Evolutionary conservation across 2,113 vertebrate genomes (phyloP), one percentile per base, ranked within the genome.

Genomic region (Turdus rufiventris): DNA sequence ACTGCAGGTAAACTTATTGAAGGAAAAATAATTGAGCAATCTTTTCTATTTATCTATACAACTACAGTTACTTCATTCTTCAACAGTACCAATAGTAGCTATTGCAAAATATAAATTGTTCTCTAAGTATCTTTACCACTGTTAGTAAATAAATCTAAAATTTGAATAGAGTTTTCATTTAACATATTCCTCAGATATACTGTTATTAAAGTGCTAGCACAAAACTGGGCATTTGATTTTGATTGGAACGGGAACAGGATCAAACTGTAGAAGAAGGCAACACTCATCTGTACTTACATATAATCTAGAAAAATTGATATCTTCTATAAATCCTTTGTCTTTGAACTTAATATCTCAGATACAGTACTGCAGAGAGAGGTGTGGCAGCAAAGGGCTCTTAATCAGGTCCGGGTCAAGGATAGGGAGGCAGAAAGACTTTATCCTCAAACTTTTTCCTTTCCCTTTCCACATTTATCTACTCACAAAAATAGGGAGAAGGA

Each of bases 341-440:
- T 19, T 51, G 31, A 72, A 38, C 3, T 48, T 38, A 19, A 43
- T 18, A 8, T 57, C 47, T 90, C 48, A 36, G 25, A 8, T 42
- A 24, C 18, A 38, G 19, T 33, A 66, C 5, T 9, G 13, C 0
- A 2, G 53, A 8, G 7, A 33, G 14, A 6, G 2, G 3, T 31
- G 11, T 76, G 17, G 38, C 67, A 38, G 15, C 42, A 88, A 58
- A 85, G 14, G 42, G 16, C 21, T 34, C 14, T 36, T 61, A 68
- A 81, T 21, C 14, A 40, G 17, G 58, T 92, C 23, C 26, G n/a
- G 21, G 23, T 29, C n/a, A 92, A 78, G 61, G 31, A 45, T 23
- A 70, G 3, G 18, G 18, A 81, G 24, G 28, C 8, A 57, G 4
- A 8, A 74, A 45, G 12, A 61, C 5, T 33, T 56, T 16, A 43